These are phyloP conservation scores for Phortica okadai DNA, from an alignment of 2,888 invertebrate species.

Conservation along the genomic window DNA sequence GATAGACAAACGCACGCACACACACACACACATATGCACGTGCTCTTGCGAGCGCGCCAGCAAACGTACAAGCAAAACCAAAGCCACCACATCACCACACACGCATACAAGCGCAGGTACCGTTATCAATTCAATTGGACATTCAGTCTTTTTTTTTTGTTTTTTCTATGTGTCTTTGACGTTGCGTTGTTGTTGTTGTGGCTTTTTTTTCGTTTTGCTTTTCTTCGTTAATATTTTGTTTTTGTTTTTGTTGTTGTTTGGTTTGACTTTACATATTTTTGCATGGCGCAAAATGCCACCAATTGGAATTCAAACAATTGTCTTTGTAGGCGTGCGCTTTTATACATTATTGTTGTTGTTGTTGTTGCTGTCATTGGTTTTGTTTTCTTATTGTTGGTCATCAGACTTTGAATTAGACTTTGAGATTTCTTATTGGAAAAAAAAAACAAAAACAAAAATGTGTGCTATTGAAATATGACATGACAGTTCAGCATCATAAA, in stretches of 20 bases:
- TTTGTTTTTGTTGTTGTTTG: neutral
- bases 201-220: neutral
- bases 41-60: no score
- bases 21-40: no score
- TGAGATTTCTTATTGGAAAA: no score
- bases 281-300: slow-evolving; percentile 12
- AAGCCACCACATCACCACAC: neutral
- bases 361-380: neutral
- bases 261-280: neutral
- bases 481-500: no score
- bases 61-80: neutral
- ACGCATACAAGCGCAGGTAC: neutral
- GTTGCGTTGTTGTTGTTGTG: neutral
- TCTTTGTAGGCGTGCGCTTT: neutral
- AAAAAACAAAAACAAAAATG: no score
- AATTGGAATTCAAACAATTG: slow-evolving; percentile 7
- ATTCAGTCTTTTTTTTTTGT: neutral
- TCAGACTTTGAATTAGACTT: no score
- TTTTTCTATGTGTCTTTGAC: neutral
- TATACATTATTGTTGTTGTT: neutral
- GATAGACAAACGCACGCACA: no score
- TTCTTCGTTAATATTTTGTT: slow-evolving; percentile 6
- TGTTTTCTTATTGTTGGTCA: no score
- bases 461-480: no score
- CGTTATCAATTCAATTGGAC: slow-evolving; percentile 9